Evolutionary conservation across 2,113 vertebrate genomes (phyloP), one percentile per base, ranked within the genome.

Genomic region (Podilymbus podiceps): DNA sequence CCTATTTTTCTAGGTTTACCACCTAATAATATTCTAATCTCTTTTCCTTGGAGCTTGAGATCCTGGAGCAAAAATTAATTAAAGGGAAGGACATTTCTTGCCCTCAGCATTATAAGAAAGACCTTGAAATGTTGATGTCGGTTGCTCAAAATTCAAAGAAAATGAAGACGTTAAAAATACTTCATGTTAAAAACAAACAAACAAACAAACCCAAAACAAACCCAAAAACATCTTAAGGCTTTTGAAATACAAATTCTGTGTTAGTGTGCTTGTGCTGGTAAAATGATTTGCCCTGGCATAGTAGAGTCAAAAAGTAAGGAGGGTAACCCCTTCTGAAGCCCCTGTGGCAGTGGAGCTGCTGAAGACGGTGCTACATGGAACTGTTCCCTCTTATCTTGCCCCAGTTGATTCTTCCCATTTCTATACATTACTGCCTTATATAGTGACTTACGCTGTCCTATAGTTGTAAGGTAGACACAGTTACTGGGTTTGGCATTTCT

Each of bases 51-150:
- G 63, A 93, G 35, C 30, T 72, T 2, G 2, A 69, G 17, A 83
- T 91, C 53, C 66, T 58, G 60, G 40, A 91, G 81, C 40, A 94
- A 94, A 91, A 80, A 13, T 73, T 89, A 79, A 60, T 85, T 50
- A 59, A 89, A 91, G 18, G 4, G 7, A 68, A 88, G 27, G 64
- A 53, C n/a, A 15, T 85, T 90, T 90, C n/a, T 89, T 91, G 42
- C 59, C 52, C n/a, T 91, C 59, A 55, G 55, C 55, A 21, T 10
- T 49, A 28, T 40, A 77, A 20, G 55, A 79, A 89, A 85, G 46
- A 52, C n/a, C 18, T 77, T 77, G 15, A 47, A 73, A 66, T 33
- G 12, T 69, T 89, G 11, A 73, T 60, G 28, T 35, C 33, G 56
- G 9, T 74, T 71, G 16, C 28, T 84, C 23, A 83, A 72, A 67